phyloP scores from a whole-genome alignment of 30 jellyfish, hydroid and myxozoan genomes.

The Hydra vulgaris region DNA sequence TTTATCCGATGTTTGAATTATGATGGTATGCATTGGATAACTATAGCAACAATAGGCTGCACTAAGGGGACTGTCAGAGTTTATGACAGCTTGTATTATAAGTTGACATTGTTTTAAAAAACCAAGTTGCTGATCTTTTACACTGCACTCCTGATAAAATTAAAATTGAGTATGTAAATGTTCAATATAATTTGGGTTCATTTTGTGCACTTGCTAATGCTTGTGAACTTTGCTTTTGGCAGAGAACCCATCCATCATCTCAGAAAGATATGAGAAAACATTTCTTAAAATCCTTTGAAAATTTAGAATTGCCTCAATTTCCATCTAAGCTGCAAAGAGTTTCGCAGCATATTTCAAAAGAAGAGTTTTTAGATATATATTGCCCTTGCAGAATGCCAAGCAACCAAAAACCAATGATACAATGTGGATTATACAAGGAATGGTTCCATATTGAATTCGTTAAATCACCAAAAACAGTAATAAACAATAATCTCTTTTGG shows the following conservation, averaged over 20 bases:
- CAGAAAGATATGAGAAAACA: no score
- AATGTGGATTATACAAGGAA: neutral
- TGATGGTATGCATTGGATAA: neutral
- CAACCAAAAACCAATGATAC: neutral
- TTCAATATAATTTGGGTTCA: no score
- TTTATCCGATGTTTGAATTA: neutral
- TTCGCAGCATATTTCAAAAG: neutral
- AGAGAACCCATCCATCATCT: no score
- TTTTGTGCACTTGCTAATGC: no score
- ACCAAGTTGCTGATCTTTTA: neutral
- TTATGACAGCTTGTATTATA: neutral
- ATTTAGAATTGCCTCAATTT: no score
- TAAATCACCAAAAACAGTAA: neutral
- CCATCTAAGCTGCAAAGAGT: neutral
- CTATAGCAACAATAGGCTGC: neutral
- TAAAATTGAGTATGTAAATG: no score
- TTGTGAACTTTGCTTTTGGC: no score
- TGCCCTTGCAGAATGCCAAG: neutral
- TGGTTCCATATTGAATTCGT: neutral
- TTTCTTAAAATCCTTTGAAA: no score
- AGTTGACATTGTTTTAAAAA: neutral
- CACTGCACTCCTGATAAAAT: no score
- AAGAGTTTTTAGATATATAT: neutral
- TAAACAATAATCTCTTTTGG: neutral
- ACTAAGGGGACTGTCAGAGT: neutral